Evolutionary conservation across 2,113 vertebrate species (phyloP).

Genomic region (Esox niger): DNA sequence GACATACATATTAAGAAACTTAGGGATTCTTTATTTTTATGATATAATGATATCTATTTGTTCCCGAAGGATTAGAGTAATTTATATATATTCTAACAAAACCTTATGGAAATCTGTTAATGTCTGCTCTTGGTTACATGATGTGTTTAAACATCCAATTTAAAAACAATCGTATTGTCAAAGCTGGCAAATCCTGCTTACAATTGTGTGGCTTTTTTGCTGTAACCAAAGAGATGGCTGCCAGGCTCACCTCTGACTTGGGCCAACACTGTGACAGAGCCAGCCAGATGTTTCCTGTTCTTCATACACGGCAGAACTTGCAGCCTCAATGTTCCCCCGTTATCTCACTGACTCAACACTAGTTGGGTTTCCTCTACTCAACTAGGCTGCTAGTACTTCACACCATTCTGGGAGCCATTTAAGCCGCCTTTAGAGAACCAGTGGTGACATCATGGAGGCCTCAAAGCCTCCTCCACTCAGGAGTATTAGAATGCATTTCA

Average conservation of each 20-base stretch:
- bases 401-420: slow-evolving; percentile 76
- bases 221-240: too few species aligned
- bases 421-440: slow-evolving; percentile 76
- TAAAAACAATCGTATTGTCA: slow-evolving; percentile 19
- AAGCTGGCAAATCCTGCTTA: slow-evolving; percentile 24
- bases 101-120: too few species aligned
- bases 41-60: too few species aligned
- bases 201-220: slow-evolving; percentile 11
- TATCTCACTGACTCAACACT: slow-evolving; percentile 84
- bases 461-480: slow-evolving; percentile 61
- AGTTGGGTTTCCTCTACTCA: slow-evolving; percentile 78
- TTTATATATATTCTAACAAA: too few species aligned
- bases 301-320: slow-evolving; percentile 36
- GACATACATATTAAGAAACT: too few species aligned
- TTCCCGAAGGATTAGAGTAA: too few species aligned
- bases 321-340: slow-evolving; percentile 66
- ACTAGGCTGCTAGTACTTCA: slow-evolving; percentile 68
- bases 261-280: slow-evolving; percentile 48
- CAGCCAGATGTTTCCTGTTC: slow-evolving; percentile 55
- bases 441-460: slow-evolving; percentile 78
- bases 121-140: too few species aligned
- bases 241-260: slow-evolving; percentile 22
- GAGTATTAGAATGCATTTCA: slow-evolving; percentile 88
- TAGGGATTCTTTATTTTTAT: too few species aligned
- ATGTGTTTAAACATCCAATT: background rate